These are phyloP conservation scores for Zaprionus lineosus DNA, from an alignment of 2,888 invertebrate species.

Conservation along the genomic window DNA sequence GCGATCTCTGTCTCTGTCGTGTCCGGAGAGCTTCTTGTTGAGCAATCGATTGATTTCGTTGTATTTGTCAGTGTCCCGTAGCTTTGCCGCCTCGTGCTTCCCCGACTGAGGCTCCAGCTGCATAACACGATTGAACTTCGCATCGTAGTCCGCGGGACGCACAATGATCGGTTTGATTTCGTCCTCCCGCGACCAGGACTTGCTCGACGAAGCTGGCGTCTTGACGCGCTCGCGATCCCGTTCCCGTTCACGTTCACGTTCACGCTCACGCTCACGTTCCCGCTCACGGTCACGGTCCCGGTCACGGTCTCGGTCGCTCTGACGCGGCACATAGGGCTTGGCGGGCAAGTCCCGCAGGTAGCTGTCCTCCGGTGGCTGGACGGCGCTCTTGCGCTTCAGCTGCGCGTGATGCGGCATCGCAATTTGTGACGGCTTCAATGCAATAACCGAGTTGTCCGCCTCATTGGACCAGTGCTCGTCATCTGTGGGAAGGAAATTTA, in stretches of 20 bases:
- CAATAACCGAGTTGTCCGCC: constrained; percentile 82
- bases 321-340: constrained; percentile 79
- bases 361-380: constrained; percentile 81
- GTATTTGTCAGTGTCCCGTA: constrained; percentile 79
- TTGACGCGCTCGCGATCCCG: constrained; percentile 44
- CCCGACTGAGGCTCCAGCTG: constrained; percentile 72
- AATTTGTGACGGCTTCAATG: constrained; percentile 81
- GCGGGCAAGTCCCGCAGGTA: constrained; percentile 82
- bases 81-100: constrained; percentile 52
- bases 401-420: constrained; percentile 76
- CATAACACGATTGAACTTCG: constrained; percentile 81
- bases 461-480: constrained; percentile 83
- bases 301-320: constrained; percentile 55
- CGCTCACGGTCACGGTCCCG: constrained; percentile 22
- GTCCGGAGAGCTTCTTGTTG: constrained; percentile 76
- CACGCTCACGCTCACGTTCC: constrained; percentile 32
- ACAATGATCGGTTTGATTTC: constrained; percentile 82
- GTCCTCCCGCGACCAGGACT: constrained; percentile 81
- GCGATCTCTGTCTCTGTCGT: constrained; percentile 46
- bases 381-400: constrained; percentile 80
- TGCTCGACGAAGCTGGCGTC: constrained; percentile 52
- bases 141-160: constrained; percentile 81
- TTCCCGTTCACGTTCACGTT: constrained; percentile 49
- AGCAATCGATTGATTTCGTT: constrained; percentile 80
- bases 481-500: constrained; percentile 67